Conservation (phyloP, 2,113 vertebrate species). For the Phylloscopus whistleri region DNA sequence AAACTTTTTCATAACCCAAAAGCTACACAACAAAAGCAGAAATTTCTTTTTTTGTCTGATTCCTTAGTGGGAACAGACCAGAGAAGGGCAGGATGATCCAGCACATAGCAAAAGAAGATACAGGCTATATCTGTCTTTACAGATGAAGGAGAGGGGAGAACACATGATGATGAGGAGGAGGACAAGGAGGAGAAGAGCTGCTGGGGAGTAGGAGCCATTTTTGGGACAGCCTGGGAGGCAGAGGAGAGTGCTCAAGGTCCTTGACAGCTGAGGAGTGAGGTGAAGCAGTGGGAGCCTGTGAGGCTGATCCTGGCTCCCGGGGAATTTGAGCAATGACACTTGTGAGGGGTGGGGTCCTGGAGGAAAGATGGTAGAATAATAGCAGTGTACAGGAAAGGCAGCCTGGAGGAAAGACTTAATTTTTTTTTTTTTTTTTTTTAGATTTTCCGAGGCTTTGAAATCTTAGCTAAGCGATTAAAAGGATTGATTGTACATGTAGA, state of each 20-base stretch:
- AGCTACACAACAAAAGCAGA: background rate
- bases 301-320: background rate
- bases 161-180: background rate
- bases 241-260: background rate
- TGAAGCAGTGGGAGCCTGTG: background rate
- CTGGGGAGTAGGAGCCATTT: background rate
- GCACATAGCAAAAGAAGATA: background rate
- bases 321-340: background rate
- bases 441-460: background rate
- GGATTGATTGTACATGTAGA: background rate
- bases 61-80: background rate
- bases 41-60: background rate
- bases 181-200: slow-evolving; percentile 3
- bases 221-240: background rate
- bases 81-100: background rate
- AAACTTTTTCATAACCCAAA: background rate
- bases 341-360: background rate
- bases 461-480: background rate
- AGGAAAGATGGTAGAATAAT: background rate
- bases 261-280: background rate
- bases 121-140: background rate
- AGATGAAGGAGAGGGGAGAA: background rate
- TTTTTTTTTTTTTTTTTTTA: background rate
- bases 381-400: background rate
- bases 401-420: background rate